Percentiles rank a stretch among this genome's conserved stretches.
Conservation (phyloP, 2,888 invertebrate genomes). For the Autographa gamma region DNA sequence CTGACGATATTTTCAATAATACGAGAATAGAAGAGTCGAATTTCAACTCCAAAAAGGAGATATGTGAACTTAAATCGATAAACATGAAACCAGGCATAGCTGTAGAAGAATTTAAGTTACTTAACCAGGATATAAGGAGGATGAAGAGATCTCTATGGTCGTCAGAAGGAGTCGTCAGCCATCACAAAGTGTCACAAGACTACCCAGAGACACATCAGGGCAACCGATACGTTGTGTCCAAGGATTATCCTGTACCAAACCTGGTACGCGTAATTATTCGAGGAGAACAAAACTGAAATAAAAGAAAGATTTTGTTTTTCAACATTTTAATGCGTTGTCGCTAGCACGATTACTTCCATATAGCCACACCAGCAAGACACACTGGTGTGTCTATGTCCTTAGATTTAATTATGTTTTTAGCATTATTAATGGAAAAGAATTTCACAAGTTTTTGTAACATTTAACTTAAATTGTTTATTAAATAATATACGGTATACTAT, state of each 20-base stretch:
- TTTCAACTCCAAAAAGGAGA: background rate
- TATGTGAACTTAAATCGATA: background rate
- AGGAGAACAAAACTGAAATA: background rate
- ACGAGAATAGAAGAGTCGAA: background rate
- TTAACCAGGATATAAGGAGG: conserved; percentile 27
- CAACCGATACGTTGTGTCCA: conserved; percentile 60
- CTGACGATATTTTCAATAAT: background rate
- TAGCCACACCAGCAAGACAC: too few species aligned
- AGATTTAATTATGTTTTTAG: too few species aligned
- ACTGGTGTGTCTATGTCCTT: too few species aligned
- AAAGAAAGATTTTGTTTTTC: too few species aligned
- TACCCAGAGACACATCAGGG: conserved; percentile 56
- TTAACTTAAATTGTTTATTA: too few species aligned
- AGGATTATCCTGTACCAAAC: conserved; percentile 64
- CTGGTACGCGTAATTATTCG: conserved; percentile 25
- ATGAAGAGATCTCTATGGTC: conserved; percentile 45
- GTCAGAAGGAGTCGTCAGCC: conserved; percentile 44
- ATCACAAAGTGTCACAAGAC: conserved; percentile 64
- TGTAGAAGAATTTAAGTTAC: background rate
- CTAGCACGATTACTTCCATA: too few species aligned
- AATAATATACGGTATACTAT: too few species aligned
- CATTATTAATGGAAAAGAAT: too few species aligned
- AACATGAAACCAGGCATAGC: background rate
- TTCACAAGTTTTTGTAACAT: too few species aligned
- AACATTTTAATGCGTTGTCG: too few species aligned